Base-by-base conservation (phyloP, 1,140 invertebrate species). In the Drosophila melanica region DNA sequence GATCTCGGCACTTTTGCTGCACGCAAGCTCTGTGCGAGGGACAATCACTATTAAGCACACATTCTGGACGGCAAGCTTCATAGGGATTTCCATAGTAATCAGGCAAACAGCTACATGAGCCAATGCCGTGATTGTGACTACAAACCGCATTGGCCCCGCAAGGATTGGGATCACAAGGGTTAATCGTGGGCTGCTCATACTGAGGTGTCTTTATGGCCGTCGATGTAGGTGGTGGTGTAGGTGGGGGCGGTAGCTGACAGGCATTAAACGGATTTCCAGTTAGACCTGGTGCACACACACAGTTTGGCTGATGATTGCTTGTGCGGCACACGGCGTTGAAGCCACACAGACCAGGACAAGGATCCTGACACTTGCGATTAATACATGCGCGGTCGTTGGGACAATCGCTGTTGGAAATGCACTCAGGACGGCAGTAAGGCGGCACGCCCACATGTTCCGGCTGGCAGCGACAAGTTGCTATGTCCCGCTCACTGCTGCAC, bases 61-160 rank as follows among this genome's bases (percentile, higher is more conserved):
- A 97, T 92, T 96, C 95, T 3, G 95, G 96, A 48, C 95, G 93
- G 90, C 95, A 96, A 4, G 94, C 94, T 75, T 95, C 94, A 72
- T 96, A 96, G n/a, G 96, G 96, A 91, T 96, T 95, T 11, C 95
- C 96, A 50, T 94, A 92, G 77, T 95, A 96, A 66, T 94, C 93
- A n/a, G 94, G 93, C 16, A 95, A 62, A 82, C 96, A 97, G 67
- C 93, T 93, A 81, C 96, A 97, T 20, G 95, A 94, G 51, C 95
- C 95, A 12, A 93, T 94, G 0, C 93, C 93, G 58, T 94, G 94
- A 71, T 93, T 93, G 92, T 94, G 94, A 55, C 87, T 93, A 82
- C 96, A 97, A 51, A 94, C 90, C 0, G 92, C 90, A 60, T 93
- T 92, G 48, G 68, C 96, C 45, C 95, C 95, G 81, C 94, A 95